phyloP scores from a whole-genome alignment of 2,888 invertebrate genomes.

The Spilarctia lutea region DNA sequence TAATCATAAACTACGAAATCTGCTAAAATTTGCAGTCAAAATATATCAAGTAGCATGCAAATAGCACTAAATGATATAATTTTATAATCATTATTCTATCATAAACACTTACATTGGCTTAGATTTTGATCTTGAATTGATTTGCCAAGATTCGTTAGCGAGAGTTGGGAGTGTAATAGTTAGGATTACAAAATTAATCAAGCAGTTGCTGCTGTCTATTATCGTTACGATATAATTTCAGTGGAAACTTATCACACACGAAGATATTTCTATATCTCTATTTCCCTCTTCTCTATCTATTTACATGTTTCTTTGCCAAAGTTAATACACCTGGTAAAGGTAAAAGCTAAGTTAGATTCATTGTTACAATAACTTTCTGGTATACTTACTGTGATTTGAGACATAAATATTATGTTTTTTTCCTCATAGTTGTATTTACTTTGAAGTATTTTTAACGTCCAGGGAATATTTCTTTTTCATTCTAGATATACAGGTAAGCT shows the following conservation, averaged over 20 bases:
- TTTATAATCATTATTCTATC: not conserved
- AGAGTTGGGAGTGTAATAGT: not conserved
- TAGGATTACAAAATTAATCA: not conserved
- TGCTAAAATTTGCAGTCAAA: not conserved
- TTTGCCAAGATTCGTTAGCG: not conserved
- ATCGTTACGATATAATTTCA: not conserved
- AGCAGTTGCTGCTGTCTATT: not conserved
- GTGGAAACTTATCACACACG: not conserved
- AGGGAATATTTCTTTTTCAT: constrained; percentile 16
- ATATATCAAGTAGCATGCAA: too few relatives aligned
- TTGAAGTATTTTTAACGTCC: constrained; percentile 5
- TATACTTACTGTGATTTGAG: constrained; percentile 34
- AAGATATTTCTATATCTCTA: not conserved
- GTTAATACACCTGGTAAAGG: constrained; percentile 10
- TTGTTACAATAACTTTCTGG: constrained; percentile 40
- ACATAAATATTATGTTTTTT: constrained; percentile 36
- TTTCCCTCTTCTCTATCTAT: too few relatives aligned
- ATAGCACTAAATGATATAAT: not conserved
- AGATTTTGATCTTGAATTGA: not conserved
- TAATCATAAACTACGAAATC: too few relatives aligned
- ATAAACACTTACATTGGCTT: not conserved
- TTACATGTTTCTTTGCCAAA: constrained; percentile 15
- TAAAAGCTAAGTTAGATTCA: constrained; percentile 17
- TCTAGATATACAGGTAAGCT: constrained; percentile 10
- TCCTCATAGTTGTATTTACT: constrained; percentile 23